These are phyloP conservation scores for Dasyornis broadbenti DNA, from an alignment of 2,113 vertebrate genomes.

Conservation along the genomic window DNA sequence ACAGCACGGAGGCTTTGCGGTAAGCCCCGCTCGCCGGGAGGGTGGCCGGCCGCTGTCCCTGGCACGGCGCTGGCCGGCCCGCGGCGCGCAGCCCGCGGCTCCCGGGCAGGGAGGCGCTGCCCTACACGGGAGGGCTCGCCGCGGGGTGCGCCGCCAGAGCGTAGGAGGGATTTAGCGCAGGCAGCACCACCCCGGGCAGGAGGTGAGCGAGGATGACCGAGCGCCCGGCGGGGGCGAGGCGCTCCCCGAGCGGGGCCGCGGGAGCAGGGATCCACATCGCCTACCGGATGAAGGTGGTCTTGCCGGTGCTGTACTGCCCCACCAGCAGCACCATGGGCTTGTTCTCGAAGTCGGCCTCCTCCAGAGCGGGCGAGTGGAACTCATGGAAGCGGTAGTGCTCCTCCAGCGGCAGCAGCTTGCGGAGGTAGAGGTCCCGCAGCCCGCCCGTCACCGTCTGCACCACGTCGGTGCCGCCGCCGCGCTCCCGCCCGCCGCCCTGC, in stretches of 20 bases:
- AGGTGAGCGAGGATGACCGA: background rate
- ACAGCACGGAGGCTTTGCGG: accelerated
- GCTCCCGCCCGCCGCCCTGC: constrained; percentile 73
- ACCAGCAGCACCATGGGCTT: constrained; percentile 96
- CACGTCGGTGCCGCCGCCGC: constrained; percentile 75
- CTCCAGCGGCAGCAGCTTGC: constrained; percentile 92
- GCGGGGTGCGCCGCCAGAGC: background rate
- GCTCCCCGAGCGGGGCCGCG: background rate
- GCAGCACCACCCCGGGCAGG: background rate
- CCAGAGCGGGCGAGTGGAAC: constrained; percentile 95
- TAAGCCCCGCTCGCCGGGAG: accelerated
- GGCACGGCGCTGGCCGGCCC: background rate
- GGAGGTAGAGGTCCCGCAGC: constrained; percentile 86
- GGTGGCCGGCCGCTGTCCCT: background rate
- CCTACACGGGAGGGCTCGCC: background rate
- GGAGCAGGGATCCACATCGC: background rate
- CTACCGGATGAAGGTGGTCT: constrained; percentile 94
- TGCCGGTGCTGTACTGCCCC: constrained; percentile 96
- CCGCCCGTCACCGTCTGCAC: constrained; percentile 93
- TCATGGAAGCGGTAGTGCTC: constrained; percentile 96
- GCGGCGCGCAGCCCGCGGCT: background rate
- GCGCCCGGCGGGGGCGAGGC: background rate
- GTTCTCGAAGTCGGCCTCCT: constrained; percentile 97
- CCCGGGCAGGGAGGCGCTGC: background rate
- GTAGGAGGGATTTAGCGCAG: background rate